Evolutionary conservation across 2,888 invertebrate species (phyloP), one percentile per base, ranked within the genome.

Genomic region (Colletes collaris): DNA sequence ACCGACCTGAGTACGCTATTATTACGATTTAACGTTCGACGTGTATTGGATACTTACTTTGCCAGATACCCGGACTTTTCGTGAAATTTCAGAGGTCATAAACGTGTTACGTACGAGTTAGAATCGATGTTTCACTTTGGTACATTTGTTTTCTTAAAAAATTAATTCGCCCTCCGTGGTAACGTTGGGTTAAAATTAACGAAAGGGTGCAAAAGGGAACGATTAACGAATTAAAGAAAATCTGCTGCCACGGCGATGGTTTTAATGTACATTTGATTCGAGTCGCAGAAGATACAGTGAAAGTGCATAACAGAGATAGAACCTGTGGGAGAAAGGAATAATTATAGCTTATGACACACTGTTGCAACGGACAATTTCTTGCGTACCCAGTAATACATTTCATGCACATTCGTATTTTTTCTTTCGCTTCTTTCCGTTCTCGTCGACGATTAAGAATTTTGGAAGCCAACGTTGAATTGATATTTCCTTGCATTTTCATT

Each of bases 301-400:
- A 86, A 86, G 86, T 86, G 78, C 79, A 82, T 78, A 74, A 78
- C 81, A 71, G 63, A 66, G 73, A 76, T 60, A 64, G 78, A 74
- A 79, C 72, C 66, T 82, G 72, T 63, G 68, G 71, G 86, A 86
- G 86, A 86, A 86, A 86, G 87, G 85, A 83, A 87, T 85, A 87
- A 82, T 87, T 87, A 83, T 62, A 73, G 75, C 83, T 87, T 83
- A 85, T 85, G 76, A 87, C 75, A 86, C 73, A 78, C 73, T 81
- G 77, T 79, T 67, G 81, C 77, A 78, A 81, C 76, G 64, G 58
- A 63, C 71, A 76, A 85, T 82, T 80, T 80, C 81, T 80, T 70
- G 56, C 63, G 59, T 69, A 46, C 69, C 7, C 27, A 71, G 65
- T 79, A 67, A 65, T 56, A 50, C 59, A 53, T 77, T 77, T 75